Evolutionary conservation across 2,113 vertebrate species (phyloP).

Genomic region (Archilochus colubris): DNA sequence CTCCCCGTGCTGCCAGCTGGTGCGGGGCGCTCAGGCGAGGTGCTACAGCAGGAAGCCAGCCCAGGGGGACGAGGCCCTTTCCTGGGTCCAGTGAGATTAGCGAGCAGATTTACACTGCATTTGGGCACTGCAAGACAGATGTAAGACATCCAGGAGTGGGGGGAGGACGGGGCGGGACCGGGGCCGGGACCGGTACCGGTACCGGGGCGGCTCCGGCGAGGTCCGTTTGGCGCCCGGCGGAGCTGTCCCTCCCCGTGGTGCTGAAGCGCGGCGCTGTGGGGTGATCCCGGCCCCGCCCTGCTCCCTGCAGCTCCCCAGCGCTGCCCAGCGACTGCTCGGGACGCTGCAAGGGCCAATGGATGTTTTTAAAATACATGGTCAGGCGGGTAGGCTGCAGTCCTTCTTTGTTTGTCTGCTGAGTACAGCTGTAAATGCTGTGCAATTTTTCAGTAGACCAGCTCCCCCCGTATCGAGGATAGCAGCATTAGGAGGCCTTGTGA

Average conservation of each 20-base stretch:
- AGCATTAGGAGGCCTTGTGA: neutral
- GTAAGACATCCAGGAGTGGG: rapidly evolving
- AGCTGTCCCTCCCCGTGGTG: slow-evolving; percentile 33
- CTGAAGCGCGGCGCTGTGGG: slow-evolving; percentile 60
- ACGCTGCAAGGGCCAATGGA: neutral
- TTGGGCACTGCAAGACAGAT: rapidly evolving
- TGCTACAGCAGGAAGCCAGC: neutral
- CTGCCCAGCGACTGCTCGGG: neutral
- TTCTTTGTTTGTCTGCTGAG: slow-evolving; percentile 14
- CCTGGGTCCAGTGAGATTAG: no score
- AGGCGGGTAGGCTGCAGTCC: neutral
- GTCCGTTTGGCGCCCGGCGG: no score
- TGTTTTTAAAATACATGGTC: neutral
- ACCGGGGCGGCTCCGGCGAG: no score
- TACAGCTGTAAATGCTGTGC: slow-evolving; percentile 30
- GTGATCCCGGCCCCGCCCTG: neutral
- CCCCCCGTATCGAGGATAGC: neutral
- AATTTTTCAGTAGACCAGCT: neutral
- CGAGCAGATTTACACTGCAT: no score
- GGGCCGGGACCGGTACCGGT: no score
- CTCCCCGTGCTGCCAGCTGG: neutral
- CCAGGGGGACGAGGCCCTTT: rapidly evolving
- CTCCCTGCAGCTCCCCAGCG: neutral
- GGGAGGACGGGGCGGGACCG: no score
- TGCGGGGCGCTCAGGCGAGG: rapidly evolving